Evolutionary conservation across 2,113 vertebrate genomes (phyloP).

Genomic region (Pollimyrus isidori): DNA sequence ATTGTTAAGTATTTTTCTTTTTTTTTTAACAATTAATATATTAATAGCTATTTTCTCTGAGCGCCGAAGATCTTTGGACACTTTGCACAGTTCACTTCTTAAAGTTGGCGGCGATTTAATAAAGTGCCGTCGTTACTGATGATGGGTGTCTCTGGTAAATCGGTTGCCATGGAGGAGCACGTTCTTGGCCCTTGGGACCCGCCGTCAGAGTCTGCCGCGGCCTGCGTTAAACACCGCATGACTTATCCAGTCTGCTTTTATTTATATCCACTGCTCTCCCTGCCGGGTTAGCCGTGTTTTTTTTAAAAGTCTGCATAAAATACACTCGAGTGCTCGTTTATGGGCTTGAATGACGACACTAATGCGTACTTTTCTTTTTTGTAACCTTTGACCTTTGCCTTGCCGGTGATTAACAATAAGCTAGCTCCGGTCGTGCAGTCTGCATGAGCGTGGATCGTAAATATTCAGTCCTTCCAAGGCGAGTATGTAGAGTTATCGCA

Average conservation of each 20-base stretch:
- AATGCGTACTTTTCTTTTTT: neutral
- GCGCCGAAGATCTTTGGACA: neutral
- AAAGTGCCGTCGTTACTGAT: neutral
- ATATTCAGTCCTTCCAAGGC: neutral
- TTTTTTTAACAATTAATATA: neutral
- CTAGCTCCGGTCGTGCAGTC: neutral
- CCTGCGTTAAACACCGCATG: neutral
- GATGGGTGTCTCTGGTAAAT: neutral
- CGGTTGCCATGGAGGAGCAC: neutral
- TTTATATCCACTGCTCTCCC: neutral
- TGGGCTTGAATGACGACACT: neutral
- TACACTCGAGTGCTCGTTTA: neutral
- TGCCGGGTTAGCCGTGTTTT: neutral
- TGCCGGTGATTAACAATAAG: neutral
- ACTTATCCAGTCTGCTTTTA: neutral
- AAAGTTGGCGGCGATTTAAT: neutral
- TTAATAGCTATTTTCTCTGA: neutral
- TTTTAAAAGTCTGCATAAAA: neutral
- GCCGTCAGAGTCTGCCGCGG: neutral
- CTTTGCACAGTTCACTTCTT: neutral
- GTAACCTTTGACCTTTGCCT: neutral
- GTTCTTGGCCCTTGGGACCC: neutral
- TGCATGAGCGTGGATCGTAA: neutral
- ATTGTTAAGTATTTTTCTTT: neutral
- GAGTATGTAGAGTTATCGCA: neutral